These are phyloP conservation scores for Leucopsar rothschildi DNA, from an alignment of 2,113 vertebrate species.

Conservation along the genomic window DNA sequence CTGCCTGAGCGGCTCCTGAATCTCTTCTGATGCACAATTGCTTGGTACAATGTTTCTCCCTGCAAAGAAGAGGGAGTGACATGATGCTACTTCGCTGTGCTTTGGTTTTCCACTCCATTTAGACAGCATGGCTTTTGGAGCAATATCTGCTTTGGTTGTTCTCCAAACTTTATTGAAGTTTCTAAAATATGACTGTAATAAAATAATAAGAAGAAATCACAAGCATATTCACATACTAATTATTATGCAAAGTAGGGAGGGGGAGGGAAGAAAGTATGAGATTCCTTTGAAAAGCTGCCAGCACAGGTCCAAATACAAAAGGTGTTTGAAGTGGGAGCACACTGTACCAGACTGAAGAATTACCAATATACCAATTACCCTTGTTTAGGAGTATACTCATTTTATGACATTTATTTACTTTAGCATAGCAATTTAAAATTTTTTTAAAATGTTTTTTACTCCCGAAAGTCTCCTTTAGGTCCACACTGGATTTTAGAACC, in stretches of 20 bases:
- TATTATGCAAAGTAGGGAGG: slow-evolving; percentile 3
- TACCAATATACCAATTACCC: not conserved
- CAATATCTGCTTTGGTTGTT: not conserved
- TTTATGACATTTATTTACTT: not conserved
- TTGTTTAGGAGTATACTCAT: not conserved
- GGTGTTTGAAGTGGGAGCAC: slow-evolving; percentile 34
- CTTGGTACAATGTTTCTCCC: not conserved
- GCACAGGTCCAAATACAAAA: slow-evolving; percentile 5
- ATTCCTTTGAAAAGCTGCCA: slow-evolving; percentile 42
- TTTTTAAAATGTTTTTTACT: not conserved
- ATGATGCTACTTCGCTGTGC: not conserved
- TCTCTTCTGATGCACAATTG: not conserved
- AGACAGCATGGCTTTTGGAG: not conserved
- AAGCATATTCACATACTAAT: slow-evolving; percentile 25
- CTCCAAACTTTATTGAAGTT: not conserved
- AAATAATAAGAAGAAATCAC: slow-evolving; percentile 15
- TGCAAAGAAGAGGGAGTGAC: not conserved
- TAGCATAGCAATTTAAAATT: not conserved
- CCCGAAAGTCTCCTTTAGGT: not conserved
- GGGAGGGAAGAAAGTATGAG: not conserved
- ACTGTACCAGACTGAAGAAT: not conserved
- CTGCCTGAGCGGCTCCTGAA: not conserved
- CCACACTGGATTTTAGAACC: not conserved
- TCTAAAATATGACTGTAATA: not conserved
- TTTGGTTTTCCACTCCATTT: not conserved